These are phyloP conservation scores for Cebidichthys violaceus DNA, from an alignment of 2,113 vertebrate species.

Conservation along the genomic window DNA sequence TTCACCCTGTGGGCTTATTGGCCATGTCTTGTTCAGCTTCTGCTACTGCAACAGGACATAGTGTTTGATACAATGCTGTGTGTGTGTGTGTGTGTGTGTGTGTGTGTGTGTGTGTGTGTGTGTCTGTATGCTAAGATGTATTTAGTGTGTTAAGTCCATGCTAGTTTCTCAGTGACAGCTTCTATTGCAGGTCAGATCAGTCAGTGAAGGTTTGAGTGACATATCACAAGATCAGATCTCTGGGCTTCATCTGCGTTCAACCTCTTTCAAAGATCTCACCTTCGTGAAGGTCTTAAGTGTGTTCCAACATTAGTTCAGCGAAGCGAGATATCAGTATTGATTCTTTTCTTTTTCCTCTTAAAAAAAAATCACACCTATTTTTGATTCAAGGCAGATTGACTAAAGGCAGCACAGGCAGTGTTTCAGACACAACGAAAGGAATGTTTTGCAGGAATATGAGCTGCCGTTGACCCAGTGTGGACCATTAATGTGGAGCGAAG, in stretches of 20 bases:
- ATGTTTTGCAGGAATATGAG: neutral
- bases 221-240: conserved; percentile 67
- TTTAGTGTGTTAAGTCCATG: conserved; percentile 36
- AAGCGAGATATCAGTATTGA: conserved; percentile 6
- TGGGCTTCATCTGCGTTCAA: conserved; percentile 38
- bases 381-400: neutral
- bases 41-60: conserved; percentile 51
- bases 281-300: conserved; percentile 51
- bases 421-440: conserved; percentile 23
- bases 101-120: conserved; percentile 30
- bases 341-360: too few relatives aligned
- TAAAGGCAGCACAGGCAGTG: neutral
- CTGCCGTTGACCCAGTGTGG: neutral
- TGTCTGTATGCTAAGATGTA: conserved; percentile 6
- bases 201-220: conserved; percentile 68
- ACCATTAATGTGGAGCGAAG: neutral
- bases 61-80: conserved; percentile 39
- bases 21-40: conserved; percentile 53
- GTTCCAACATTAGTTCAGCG: conserved; percentile 4
- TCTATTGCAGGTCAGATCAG: conserved; percentile 69
- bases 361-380: neutral
- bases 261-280: conserved; percentile 37
- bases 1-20: conserved; percentile 56
- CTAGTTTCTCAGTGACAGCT: conserved; percentile 51
- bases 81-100: conserved; percentile 24